Evolutionary conservation across 2,797 vertebrate species (phyloP), one percentile per base, ranked within the genome.

Genomic region (Periophthalmus magnuspinnatus): DNA sequence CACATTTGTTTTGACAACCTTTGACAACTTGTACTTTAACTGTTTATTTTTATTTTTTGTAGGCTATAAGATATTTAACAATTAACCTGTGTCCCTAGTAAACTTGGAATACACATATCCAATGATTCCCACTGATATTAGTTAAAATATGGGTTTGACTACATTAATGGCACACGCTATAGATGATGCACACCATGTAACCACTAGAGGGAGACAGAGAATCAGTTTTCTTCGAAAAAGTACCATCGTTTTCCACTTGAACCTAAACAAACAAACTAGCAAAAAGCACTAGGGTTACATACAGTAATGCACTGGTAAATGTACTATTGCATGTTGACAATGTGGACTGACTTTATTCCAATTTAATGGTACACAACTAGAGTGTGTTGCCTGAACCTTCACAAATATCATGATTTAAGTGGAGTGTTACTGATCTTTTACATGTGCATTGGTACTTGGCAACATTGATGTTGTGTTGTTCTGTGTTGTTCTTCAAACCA

Each of bases 151-250:
- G 16, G 47, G 16, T 48, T 16, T 48, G 47, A 16, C 41, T 17
- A 50, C 50, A 50, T 50, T 50, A 5, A 50, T 19, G 17, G 17
- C 47, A 50, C 6, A 8, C 48, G 2, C 16, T 50, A 50, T 7
- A 19, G 0, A 6, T 50, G 7, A 19, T 50, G 19, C 48, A 50
- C 11, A 14, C n/a, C 24, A 50, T 24, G 8, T 0, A 14, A 38
- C 83, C 89, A 81, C 82, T 69, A 88, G 89, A 83, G 81, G 85
- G 84, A 77, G 81, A 64, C 86, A 86, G 38, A 77, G 68, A 10
- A 41, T 47, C 16, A 61, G 5, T 61, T 38, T 70, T 74, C 69
- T 33, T 21, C 10, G 2, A 54, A 24, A 13, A 6, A 11, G 10
- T 2, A 48, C 2, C 14, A 14, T 5, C n/a, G 24, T 21, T 13